Base-by-base conservation (phyloP, 2,888 invertebrate genomes). In the Alloscopus bannaensis region DNA sequence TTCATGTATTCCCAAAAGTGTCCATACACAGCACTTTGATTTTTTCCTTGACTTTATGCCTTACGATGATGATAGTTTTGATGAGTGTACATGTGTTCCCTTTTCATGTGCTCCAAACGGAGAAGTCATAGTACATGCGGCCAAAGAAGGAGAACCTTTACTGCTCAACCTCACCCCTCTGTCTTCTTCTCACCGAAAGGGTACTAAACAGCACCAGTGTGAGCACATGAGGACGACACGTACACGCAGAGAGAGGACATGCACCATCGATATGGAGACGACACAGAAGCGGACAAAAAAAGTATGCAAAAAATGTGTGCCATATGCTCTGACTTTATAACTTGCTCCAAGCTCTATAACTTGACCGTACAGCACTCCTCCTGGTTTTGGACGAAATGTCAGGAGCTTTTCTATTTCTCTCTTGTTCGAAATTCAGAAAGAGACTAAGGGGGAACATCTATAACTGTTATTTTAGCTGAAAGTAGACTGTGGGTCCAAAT, bases 1-100 rank as follows among this genome's bases (percentile, higher is more conserved):
- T 65, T 65, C 65, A 60, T 72, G 64, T 71, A 72, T 72, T 72
- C 72, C 72, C 72, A 72, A 52, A 55, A 65, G 73, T 47, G 50
- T 20, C 52, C 42, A 55, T 65, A 66, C 57, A 66, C 59, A 42
- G 47, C 59, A 75, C 66, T 75, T 75, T 75, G 73, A 75, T 75
- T 75, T 75, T 47, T 26, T 26, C 6, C 65, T 65, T 57, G 52
- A 40, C 52, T 45, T 42, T n/a, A 40, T 22, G 55, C 29, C 36
- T 28, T 59, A 59, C 40, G 29, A 45, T 4, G 29, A 69, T 4
- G 69, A 68, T 68, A 59, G 13, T 69, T 59, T 65, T 57, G 57
- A 47, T 66, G 13, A 4, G 50, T 26, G 20, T 36, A 16, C 52
- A 45, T 31, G 26, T 31, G n/a, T 20, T 59, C 29, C 29, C 28